Conservation (phyloP, 2,113 vertebrate genomes). For the Gymnorhina tibicen region DNA sequence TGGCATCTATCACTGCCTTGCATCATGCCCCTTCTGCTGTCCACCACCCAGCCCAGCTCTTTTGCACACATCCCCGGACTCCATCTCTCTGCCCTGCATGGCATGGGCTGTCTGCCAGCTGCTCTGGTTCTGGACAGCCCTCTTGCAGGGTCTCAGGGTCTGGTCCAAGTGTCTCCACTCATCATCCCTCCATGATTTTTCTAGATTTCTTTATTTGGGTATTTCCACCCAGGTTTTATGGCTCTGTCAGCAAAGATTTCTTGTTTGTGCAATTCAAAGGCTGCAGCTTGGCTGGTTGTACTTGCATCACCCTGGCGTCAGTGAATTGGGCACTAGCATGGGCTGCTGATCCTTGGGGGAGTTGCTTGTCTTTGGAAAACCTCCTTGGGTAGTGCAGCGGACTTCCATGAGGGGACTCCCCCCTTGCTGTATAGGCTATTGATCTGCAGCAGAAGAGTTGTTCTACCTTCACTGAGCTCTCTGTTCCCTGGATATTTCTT, state of each 20-base stretch:
- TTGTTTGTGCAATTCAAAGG: background rate
- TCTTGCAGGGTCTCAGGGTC: background rate
- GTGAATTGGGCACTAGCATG: background rate
- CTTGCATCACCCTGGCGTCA: background rate
- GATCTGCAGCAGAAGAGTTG: background rate
- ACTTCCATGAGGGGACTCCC: background rate
- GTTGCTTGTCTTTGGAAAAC: background rate
- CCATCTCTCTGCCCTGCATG: background rate
- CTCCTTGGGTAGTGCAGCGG: background rate
- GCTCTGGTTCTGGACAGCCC: background rate
- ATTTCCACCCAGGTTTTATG: background rate
- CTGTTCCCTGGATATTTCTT: background rate
- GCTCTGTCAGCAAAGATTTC: background rate
- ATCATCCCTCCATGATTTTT: background rate
- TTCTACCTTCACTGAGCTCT: background rate
- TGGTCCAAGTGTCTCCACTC: background rate
- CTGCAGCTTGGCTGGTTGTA: background rate
- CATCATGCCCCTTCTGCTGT: constrained; percentile 7
- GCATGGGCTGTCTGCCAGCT: fast-evolving
- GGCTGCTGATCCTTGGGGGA: background rate
- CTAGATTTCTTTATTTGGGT: background rate
- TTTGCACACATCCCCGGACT: background rate
- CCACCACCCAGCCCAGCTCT: background rate
- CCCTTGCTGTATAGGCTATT: background rate
- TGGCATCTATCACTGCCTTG: constrained; percentile 51